Base-by-base conservation (phyloP, 2,113 vertebrate genomes). In the Strigops habroptila region DNA sequence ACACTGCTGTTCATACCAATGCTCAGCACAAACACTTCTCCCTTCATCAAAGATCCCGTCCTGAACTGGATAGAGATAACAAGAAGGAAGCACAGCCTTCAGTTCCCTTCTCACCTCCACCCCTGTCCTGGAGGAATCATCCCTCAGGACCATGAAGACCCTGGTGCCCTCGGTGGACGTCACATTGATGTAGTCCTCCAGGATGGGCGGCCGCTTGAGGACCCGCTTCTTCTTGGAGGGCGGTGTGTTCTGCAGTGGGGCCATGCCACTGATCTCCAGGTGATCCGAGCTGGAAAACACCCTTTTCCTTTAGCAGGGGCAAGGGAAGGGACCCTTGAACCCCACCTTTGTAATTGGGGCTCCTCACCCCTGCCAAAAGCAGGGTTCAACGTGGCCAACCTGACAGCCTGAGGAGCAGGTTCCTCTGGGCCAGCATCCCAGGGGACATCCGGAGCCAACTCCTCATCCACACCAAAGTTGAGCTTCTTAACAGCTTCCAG, bases 121-220 rank as follows among this genome's bases (percentile, higher is more conserved):
- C 7, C 96, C 97, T 1, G 79, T 82, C 57, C 96, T 44, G 28
- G 18, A 43, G 7, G 86, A 68, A 18, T 99, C 98, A 1, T 98
- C 98, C 37, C 93, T 98, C 62, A 99, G 90, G 18, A 97, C 92
- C 92, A 99, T 97, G 90, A 99, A 99, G 43, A 99, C 98, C 13
- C 99, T 97, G 91, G 95, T 97, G 30, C 99, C 99, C 1, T 94
- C 92, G 0, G 97, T 98, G 82, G 99, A 99, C 0, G 99, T 99
- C 93, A 99, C 99, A 0, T 97, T 98, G 98, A 99, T 22, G n/a
- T 98, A 99, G 55, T 99, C 99, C 64, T 99, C 99, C 68, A 98
- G 97, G 33, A 98, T 6, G 2, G 99, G 99, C 0, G 99, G 98
- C 12, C 99, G 97, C 88, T 88, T 98, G 65, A 99, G 97, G 14